Evolutionary conservation across 1,140 invertebrate species (phyloP).

Genomic region (Drosophila ambigua): DNA sequence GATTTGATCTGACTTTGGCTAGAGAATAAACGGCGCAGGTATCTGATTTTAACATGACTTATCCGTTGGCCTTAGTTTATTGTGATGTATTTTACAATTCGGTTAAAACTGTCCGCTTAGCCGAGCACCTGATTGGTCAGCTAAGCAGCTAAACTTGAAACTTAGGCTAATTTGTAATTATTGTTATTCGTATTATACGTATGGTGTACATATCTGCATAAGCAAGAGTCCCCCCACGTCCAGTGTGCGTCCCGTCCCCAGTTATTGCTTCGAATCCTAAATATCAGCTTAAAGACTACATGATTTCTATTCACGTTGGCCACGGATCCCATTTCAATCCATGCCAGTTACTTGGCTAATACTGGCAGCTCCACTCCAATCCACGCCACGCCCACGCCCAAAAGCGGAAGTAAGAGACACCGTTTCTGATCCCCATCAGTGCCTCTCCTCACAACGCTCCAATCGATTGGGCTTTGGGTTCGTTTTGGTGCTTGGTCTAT

Average conservation of each 20-base stretch:
- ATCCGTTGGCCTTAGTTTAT: slow-evolving; percentile 61
- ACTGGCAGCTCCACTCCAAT: slow-evolving; percentile 42
- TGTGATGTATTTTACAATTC: slow-evolving; percentile 58
- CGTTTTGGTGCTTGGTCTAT: neutral
- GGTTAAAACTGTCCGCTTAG: slow-evolving; percentile 34
- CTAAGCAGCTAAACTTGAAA: slow-evolving; percentile 48
- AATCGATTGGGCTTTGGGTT: neutral
- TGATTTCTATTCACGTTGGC: slow-evolving; percentile 53
- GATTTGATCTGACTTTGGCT: too few species aligned
- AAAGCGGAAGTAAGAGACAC: slow-evolving; percentile 3
- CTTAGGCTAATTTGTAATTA: slow-evolving; percentile 41
- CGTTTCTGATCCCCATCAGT: neutral
- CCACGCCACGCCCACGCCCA: neutral
- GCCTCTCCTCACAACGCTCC: slow-evolving; percentile 7
- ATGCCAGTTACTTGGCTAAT: slow-evolving; percentile 53
- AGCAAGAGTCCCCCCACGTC: slow-evolving; percentile 19
- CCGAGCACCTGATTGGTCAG: slow-evolving; percentile 7
- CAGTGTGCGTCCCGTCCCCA: slow-evolving; percentile 23
- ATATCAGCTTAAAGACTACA: slow-evolving; percentile 57
- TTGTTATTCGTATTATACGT: slow-evolving; percentile 30
- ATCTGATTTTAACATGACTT: slow-evolving; percentile 31
- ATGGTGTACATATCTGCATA: neutral
- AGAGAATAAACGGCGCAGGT: neutral
- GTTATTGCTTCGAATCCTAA: slow-evolving; percentile 66
- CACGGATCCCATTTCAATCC: slow-evolving; percentile 28